Percentiles rank a stretch among this genome's conserved stretches.
phyloP scores from a whole-genome alignment of 2,888 invertebrate genomes.

The Griposia aprilina region DNA sequence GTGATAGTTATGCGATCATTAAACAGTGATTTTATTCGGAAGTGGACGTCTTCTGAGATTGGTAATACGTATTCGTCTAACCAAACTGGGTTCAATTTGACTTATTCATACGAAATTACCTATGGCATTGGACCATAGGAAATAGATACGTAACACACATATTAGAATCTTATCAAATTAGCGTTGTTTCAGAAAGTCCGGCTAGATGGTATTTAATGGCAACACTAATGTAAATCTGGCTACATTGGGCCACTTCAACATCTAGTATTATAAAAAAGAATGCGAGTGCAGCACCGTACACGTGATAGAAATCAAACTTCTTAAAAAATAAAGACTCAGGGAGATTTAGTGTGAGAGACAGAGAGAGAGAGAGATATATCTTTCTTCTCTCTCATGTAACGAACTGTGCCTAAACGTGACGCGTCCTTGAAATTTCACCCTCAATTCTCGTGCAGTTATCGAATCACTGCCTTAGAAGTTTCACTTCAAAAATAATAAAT shows the following conservation, averaged over 20 bases:
- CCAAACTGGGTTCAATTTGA: not conserved
- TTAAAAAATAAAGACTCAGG: too few species aligned
- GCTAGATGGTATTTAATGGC: too few species aligned
- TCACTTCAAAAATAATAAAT: too few species aligned
- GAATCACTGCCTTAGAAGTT: too few species aligned
- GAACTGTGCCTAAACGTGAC: too few species aligned
- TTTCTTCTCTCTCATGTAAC: too few species aligned
- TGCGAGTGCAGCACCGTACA: not conserved
- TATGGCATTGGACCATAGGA: not conserved
- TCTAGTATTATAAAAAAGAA: not conserved
- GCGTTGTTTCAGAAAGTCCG: not conserved
- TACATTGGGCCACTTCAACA: not conserved
- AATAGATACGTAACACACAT: not conserved
- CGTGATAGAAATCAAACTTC: too few species aligned
- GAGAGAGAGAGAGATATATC: too few species aligned
- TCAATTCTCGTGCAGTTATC: too few species aligned
- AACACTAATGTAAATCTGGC: not conserved
- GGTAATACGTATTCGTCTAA: not conserved
- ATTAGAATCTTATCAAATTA: not conserved
- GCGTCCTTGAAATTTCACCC: too few species aligned
- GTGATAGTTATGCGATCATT: not conserved
- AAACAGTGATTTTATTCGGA: not conserved
- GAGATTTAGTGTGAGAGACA: too few species aligned
- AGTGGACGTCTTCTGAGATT: not conserved
- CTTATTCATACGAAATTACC: not conserved